Evolutionary conservation across 2,888 invertebrate genomes (phyloP).

Genomic region (Chesias legatella): DNA sequence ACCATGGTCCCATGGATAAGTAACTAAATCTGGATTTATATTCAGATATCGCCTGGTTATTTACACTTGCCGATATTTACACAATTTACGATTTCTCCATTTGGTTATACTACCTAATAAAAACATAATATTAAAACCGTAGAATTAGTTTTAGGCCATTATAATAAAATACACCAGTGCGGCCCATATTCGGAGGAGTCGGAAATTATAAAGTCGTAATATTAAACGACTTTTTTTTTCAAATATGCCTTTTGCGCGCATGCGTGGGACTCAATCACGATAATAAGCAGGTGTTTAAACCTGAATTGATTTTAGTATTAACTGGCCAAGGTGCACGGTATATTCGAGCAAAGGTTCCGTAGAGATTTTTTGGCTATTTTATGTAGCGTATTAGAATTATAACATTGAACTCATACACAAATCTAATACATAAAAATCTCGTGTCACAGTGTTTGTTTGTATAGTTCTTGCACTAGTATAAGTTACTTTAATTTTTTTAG

Average conservation of each 20-base stretch:
- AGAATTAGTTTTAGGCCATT: slow-evolving; percentile 5
- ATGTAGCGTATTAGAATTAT: no score
- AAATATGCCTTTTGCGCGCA: slow-evolving; percentile 25
- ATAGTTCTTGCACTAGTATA: no score
- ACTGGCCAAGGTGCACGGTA: slow-evolving; percentile 1
- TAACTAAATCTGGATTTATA: no score
- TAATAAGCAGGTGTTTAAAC: slow-evolving; percentile 30
- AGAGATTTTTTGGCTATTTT: no score
- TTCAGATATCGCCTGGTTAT: no score
- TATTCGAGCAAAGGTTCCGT: slow-evolving; percentile 1
- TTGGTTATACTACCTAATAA: neutral
- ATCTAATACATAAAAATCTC: no score
- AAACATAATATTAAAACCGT: neutral
- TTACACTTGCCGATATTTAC: no score
- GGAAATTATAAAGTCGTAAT: slow-evolving; percentile 14
- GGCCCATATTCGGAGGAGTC: slow-evolving; percentile 3
- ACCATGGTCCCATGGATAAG: no score
- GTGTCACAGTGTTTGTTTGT: no score
- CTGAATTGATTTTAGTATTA: slow-evolving; percentile 22
- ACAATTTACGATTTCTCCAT: neutral
- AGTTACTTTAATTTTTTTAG: no score
- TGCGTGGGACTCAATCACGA: slow-evolving; percentile 29
- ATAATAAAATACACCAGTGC: slow-evolving; percentile 6
- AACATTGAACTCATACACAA: no score
- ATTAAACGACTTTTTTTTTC: slow-evolving; percentile 17